Conservation (phyloP, 2,888 invertebrate genomes). For the Eristalis pertinax region DNA sequence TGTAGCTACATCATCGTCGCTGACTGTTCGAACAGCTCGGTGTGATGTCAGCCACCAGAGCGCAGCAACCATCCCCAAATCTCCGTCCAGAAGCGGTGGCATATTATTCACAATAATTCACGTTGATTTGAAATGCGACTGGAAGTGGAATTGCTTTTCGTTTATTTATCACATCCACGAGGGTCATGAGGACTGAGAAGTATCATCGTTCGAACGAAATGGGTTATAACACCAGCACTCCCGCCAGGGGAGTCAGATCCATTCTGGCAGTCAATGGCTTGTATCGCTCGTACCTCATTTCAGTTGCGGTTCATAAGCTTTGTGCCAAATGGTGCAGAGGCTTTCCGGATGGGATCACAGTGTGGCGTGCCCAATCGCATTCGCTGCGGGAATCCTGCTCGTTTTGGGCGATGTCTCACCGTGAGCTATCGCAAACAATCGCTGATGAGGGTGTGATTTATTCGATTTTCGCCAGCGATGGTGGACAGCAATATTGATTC, state of each 20-base stretch:
- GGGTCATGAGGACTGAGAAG: neutral
- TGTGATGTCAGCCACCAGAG: neutral
- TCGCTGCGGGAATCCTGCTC: neutral
- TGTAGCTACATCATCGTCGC: neutral
- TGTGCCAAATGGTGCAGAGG: neutral
- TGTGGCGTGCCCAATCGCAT: neutral
- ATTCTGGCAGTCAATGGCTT: neutral
- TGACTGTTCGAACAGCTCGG: neutral
- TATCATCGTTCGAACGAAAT: neutral
- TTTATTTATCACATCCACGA: neutral
- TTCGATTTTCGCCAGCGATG: neutral
- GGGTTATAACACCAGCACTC: neutral
- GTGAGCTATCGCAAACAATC: neutral
- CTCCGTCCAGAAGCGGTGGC: neutral
- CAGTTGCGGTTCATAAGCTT: neutral
- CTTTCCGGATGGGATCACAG: neutral
- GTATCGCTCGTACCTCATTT: neutral
- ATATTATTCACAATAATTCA: conserved; percentile 28
- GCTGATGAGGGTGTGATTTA: neutral
- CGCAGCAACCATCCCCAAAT: neutral
- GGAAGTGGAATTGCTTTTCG: neutral
- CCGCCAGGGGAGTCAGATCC: neutral
- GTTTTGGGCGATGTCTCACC: neutral
- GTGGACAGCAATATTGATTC: neutral
- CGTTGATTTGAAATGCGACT: conserved; percentile 23